These are phyloP conservation scores for Poecilia velifera DNA, from an alignment of 2,797 vertebrate species.

Conservation along the genomic window DNA sequence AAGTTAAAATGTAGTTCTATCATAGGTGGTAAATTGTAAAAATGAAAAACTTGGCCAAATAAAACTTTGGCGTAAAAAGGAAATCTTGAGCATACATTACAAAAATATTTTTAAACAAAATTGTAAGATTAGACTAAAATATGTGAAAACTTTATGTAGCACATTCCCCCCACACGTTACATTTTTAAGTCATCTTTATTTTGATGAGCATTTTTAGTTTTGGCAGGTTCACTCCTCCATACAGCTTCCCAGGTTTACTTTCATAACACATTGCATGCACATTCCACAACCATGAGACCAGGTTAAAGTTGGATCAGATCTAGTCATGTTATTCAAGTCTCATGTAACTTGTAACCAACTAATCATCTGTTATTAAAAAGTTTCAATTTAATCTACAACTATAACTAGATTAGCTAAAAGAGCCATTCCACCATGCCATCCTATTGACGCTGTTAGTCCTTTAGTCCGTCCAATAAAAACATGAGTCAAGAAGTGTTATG, in stretches of 20 bases:
- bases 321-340: conserved; percentile 60
- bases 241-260: neutral
- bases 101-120: neutral
- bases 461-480: conserved; percentile 61
- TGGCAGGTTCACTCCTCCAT: conserved; percentile 10
- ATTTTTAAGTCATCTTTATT: neutral
- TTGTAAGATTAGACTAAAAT: neutral
- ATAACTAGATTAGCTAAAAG: conserved; percentile 60
- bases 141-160: neutral
- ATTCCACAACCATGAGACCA: conserved; percentile 60
- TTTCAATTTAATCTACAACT: conserved; percentile 36
- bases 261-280: conserved; percentile 65
- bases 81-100: neutral
- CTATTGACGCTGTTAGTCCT: conserved; percentile 68
- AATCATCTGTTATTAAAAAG: conserved; percentile 37
- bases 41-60: neutral
- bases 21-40: neutral
- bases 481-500: conserved; percentile 29
- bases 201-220: neutral
- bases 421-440: conserved; percentile 75
- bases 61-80: neutral
- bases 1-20: neutral
- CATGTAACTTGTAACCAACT: conserved; percentile 35
- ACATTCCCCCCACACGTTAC: neutral
- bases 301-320: conserved; percentile 49